These are phyloP conservation scores for Synanthedon formicaeformis DNA, from an alignment of 2,888 invertebrate genomes.

Conservation along the genomic window DNA sequence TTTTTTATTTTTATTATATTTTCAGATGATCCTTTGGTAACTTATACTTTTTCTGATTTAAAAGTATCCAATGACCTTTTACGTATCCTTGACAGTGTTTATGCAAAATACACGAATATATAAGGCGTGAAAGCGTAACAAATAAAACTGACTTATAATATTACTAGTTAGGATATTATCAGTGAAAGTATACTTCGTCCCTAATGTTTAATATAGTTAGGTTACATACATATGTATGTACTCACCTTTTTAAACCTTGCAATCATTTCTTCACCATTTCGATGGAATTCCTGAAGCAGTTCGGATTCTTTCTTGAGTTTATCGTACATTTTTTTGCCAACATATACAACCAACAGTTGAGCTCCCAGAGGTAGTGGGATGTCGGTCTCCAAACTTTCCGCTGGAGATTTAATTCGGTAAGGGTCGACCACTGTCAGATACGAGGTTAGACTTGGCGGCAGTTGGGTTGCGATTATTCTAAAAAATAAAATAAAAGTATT, in stretches of 20 bases:
- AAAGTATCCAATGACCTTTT: too few species aligned
- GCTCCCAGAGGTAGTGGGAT: slow-evolving; percentile 85
- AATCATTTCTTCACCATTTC: slow-evolving; percentile 54
- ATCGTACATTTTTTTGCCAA: slow-evolving; percentile 73
- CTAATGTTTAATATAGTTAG: too few species aligned
- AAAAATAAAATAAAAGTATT: slow-evolving; percentile 9
- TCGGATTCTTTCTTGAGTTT: slow-evolving; percentile 51
- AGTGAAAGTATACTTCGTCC: too few species aligned
- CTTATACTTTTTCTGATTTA: too few species aligned
- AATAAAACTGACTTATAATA: too few species aligned
- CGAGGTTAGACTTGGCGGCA: slow-evolving; percentile 80
- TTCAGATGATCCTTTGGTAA: too few species aligned
- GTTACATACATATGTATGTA: too few species aligned
- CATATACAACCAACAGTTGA: slow-evolving; percentile 82
- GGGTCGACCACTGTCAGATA: slow-evolving; percentile 86
- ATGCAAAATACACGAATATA: too few species aligned
- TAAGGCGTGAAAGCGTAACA: too few species aligned
- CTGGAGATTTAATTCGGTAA: slow-evolving; percentile 84
- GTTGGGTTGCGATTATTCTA: slow-evolving; percentile 85
- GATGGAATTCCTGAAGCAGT: slow-evolving; percentile 43
- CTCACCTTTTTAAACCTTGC: slow-evolving; percentile 51
- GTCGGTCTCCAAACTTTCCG: slow-evolving; percentile 74
- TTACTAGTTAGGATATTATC: too few species aligned
- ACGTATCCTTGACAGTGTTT: too few species aligned
- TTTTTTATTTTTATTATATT: too few species aligned